Percentiles rank a stretch among this genome's conserved stretches.
Evolutionary conservation across 1,140 invertebrate species (phyloP).

Genomic region (Gerris buenoi): DNA sequence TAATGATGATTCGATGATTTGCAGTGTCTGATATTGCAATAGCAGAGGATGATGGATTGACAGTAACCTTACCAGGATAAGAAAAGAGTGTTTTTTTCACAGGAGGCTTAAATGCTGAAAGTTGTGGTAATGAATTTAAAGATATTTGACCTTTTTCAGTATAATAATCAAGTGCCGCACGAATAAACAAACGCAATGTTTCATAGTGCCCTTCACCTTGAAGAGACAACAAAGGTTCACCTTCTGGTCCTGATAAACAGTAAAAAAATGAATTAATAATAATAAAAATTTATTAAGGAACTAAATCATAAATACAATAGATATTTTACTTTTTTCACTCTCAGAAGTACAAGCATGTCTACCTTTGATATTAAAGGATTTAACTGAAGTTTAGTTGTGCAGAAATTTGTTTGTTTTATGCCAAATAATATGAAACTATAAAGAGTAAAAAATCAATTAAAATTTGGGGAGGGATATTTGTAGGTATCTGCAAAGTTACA

Average conservation of each 20-base stretch:
- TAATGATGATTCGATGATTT: conserved; percentile 52
- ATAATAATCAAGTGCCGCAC: conserved; percentile 47
- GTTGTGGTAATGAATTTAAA: conserved; percentile 31
- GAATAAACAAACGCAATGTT: conserved; percentile 41
- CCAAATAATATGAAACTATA: no score
- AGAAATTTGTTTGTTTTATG: conserved; percentile 2
- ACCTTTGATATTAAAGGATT: conserved; percentile 17
- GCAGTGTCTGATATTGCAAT: conserved; percentile 57
- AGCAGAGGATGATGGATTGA: conserved; percentile 31
- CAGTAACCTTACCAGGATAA: conserved; percentile 44
- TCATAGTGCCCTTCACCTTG: conserved; percentile 71
- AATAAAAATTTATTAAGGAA: no score
- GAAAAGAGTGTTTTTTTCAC: conserved; percentile 29
- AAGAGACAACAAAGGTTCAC: conserved; percentile 53
- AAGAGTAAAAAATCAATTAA: no score
- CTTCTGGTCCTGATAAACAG: conserved; percentile 56
- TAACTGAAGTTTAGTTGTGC: not conserved
- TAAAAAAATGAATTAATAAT: no score
- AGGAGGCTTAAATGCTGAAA: conserved; percentile 8
- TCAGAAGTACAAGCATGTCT: no score
- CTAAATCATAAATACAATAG: no score
- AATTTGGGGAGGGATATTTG: no score
- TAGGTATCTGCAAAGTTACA: no score
- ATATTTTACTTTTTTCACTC: no score
- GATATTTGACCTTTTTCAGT: conserved; percentile 31